Percentiles rank a stretch among this genome's conserved stretches.
Evolutionary conservation across 2,797 vertebrate genomes (phyloP).

Genomic region (Glyptemys insculpta): DNA sequence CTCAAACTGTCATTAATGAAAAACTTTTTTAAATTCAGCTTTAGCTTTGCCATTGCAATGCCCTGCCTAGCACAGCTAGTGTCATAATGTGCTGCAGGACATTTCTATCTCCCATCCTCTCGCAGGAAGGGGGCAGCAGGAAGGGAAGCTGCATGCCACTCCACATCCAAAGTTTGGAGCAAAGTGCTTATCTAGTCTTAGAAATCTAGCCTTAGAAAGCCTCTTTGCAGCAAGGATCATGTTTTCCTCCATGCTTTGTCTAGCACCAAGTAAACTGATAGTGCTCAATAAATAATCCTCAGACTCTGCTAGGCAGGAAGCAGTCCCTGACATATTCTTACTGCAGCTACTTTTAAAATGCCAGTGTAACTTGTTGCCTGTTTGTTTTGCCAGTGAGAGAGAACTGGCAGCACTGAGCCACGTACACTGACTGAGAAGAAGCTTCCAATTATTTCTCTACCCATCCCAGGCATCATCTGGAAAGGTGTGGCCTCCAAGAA

Average conservation of each 20-base stretch:
- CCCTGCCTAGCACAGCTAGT: no score
- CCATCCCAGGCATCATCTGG: neutral
- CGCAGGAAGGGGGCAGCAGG: no score
- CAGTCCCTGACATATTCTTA: neutral
- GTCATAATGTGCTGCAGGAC: no score
- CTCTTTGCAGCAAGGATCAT: neutral
- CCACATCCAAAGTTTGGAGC: neutral
- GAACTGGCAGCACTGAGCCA: neutral
- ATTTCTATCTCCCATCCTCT: no score
- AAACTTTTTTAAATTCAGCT: conserved; percentile 40
- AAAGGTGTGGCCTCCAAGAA: conserved; percentile 17
- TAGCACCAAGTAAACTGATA: conserved; percentile 35
- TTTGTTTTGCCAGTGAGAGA: conserved; percentile 34
- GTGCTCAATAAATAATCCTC: neutral
- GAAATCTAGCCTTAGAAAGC: neutral
- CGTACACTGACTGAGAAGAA: conserved; percentile 42
- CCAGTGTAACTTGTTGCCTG: neutral
- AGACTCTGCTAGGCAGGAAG: neutral
- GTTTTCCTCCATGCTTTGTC: neutral
- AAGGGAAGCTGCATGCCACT: neutral
- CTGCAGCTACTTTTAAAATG: conserved; percentile 61
- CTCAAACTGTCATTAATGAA: neutral
- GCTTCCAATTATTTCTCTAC: conserved; percentile 52
- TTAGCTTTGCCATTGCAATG: no score
- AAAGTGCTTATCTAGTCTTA: rapidly evolving